Evolutionary conservation across 2,797 vertebrate genomes (phyloP).

Genomic region (Agapornis canus): DNA sequence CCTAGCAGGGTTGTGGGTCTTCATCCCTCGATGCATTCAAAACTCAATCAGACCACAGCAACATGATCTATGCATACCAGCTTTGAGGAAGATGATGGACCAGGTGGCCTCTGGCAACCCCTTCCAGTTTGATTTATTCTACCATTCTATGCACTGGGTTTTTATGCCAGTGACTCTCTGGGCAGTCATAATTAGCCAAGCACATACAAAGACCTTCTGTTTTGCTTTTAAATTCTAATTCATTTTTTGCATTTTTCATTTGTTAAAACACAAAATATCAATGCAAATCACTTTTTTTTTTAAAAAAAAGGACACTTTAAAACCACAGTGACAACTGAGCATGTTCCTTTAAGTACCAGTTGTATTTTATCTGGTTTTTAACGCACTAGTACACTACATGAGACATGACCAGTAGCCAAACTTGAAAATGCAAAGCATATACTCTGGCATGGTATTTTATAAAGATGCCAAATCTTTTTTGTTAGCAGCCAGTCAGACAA

Average conservation of each 20-base stretch:
- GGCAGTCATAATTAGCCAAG: not conserved
- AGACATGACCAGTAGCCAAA: not conserved
- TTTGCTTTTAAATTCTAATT: not conserved
- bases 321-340: not conserved
- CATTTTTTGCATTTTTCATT: not conserved
- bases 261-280: not conserved
- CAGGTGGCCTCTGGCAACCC: not conserved
- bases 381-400: not conserved
- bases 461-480: not conserved
- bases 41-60: not conserved
- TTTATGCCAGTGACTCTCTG: not conserved
- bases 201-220: not conserved
- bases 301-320: not conserved
- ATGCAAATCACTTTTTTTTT: not conserved
- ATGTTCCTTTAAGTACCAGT: not conserved
- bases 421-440: not conserved
- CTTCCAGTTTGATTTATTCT: not conserved
- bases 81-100: not conserved
- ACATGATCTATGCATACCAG: not conserved
- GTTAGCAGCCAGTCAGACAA: slow-evolving; percentile 7
- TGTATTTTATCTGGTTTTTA: not conserved
- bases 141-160: not conserved
- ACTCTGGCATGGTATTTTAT: slow-evolving; percentile 18
- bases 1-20: not conserved
- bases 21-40: not conserved